Evolutionary conservation across 1,140 invertebrate species (phyloP), one percentile per base, ranked within the genome.

Genomic region (Brachionus calyciflorus): DNA sequence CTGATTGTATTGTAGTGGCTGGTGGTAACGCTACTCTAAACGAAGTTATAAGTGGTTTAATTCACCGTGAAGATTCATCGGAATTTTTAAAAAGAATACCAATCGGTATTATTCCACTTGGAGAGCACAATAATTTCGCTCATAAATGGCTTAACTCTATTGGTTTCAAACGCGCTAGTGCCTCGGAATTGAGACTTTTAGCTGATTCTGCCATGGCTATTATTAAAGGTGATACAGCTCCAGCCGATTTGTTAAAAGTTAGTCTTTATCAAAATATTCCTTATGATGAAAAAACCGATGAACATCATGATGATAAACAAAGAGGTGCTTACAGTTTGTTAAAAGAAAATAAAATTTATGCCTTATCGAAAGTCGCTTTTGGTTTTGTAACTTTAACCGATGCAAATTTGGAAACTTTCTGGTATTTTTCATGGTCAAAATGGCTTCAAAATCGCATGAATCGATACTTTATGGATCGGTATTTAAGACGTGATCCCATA

Each of bases 281-380:
- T 26, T 65, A 65, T 26, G 60, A 65, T 28, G 37, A 65, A 65
- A 26, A 65, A n/a, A 37, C 41, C 12, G 60, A 65, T n/a, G 60
- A 65, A 12, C 60, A 65, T 28, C 60, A 65, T 4, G 60, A 65
- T 65, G 33, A 41, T 21, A 65, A 65, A 44, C 33, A 65, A 65
- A 65, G 60, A 65, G 60, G 60, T 24, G 60, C 60, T 40, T 65
- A 65, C 19, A 65, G 60, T 65, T 65, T 65, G 41, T 24, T 65
- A 12, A 65, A 65, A 44, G 60, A 65, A 26, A 65, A 65, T 19
- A 65, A 65, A 65, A 65, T 65, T 65, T 73, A 73, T n/a, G 69
- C 69, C 10, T 21, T 73, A 3, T 73, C 69, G 7, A 19, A 24
- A 5, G 51, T 73, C 14, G 6, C 46, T 30, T 73, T 49, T 24